Base-by-base conservation (phyloP, 2,888 invertebrate genomes). In the Galeopsomyia nigrocyanea region DNA sequence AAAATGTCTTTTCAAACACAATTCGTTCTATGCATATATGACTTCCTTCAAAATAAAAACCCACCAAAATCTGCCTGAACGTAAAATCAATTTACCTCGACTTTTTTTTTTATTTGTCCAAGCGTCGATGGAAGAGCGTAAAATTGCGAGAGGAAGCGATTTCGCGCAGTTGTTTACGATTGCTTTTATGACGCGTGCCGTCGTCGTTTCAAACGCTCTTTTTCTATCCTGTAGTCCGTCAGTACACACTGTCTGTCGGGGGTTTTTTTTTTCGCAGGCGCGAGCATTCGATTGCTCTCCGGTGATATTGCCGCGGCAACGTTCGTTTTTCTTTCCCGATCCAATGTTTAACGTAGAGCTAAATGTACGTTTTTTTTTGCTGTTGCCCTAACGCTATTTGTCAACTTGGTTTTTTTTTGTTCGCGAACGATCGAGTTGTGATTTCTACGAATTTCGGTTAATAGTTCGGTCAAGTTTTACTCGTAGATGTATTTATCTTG, bases 131-230 rank as follows among this genome's bases (percentile, higher is more conserved):
- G 68, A 55, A 19, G 58, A 63, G 26, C 26, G 57, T 65, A 75
- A 74, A 70, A 71, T 74, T 68, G 71, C 70, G 50, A 63, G 51
- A 55, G 74, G 57, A 70, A 73, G 61, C 71, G 74, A 68, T 68
- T 67, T 62, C 39, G 66, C 7, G 13, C 68, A 68, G 67, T 75
- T 75, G 71, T 75, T 75, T 75, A 75, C 72, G 72, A 67, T 69
- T 69, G 75, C 69, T 75, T 69, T 72, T 69, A 74, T 75, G 71
- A 72, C 69, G 66, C 69, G 65, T 65, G 50, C 71, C 57, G 57
- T 56, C 47, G 39, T 65, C 51, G 22, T 46, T 9, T 31, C 50
- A 31, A 21, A 16, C 60, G 55, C 46, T 31, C 19, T 31, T 63
- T 56, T 55, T 26, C 26, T n/a, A 13, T 61, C 49, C 51, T 50